These are phyloP conservation scores for Antrozous pallidus DNA, from an alignment of 2,797 vertebrate species.

Conservation along the genomic window DNA sequence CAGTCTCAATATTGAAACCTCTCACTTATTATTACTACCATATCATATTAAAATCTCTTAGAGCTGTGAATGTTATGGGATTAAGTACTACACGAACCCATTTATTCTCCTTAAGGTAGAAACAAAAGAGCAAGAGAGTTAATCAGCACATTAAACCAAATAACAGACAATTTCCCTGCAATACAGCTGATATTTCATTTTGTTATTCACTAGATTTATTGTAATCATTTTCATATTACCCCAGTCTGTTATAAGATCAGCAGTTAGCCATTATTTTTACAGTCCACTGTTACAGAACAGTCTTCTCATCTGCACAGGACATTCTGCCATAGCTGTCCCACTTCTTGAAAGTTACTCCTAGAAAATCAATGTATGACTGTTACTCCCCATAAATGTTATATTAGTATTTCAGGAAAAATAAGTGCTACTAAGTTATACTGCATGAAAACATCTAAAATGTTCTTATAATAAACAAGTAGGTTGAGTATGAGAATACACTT, in stretches of 20 bases:
- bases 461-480: not conserved
- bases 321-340: not conserved
- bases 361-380: not conserved
- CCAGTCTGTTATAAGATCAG: not conserved
- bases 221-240: not conserved
- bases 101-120: not conserved
- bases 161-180: not conserved
- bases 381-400: not conserved
- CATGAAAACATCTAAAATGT: not conserved
- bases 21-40: not conserved
- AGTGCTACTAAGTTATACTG: not conserved
- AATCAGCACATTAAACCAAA: not conserved
- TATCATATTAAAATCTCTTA: not conserved
- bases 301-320: not conserved
- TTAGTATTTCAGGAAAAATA: conserved; percentile 9
- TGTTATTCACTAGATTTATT: not conserved
- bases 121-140: not conserved
- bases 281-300: accelerated
- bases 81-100: not conserved
- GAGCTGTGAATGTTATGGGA: not conserved
- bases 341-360: not conserved
- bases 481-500: not conserved
- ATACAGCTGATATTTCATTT: accelerated
- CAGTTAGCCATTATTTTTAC: not conserved
- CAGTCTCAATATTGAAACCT: not conserved